phyloP scores from a whole-genome alignment of 2,797 vertebrate species.

The Natrix natrix region DNA sequence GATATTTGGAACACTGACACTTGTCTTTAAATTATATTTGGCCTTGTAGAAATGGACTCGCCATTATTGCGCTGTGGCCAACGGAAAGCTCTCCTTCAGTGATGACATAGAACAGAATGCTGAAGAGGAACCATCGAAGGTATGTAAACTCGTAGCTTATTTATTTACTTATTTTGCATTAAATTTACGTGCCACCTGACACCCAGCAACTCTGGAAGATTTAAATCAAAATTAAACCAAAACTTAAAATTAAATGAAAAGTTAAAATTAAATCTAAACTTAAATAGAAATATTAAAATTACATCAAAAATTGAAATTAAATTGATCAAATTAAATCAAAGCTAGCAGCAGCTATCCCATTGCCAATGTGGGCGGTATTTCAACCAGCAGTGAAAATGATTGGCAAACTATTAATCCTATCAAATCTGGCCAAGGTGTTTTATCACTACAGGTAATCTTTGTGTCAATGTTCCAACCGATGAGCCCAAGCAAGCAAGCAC shows the following conservation, averaged over 20 bases:
- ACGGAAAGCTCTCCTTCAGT: slow-evolving; percentile 89
- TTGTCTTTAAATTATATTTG: slow-evolving; percentile 20
- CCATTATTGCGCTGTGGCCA: slow-evolving; percentile 91
- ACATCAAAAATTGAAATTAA: not conserved
- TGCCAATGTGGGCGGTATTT: not conserved
- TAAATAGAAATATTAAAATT: not conserved
- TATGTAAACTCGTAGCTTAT: slow-evolving; percentile 37
- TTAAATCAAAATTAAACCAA: not conserved
- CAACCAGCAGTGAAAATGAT: not conserved
- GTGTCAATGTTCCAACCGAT: too few species aligned
- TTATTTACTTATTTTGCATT: not conserved
- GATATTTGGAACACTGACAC: too few species aligned
- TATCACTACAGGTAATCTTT: too few species aligned
- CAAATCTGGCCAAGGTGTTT: not conserved
- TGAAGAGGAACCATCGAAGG: slow-evolving; percentile 75
- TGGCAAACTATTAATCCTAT: not conserved
- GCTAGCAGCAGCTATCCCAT: not conserved
- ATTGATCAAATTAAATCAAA: not conserved
- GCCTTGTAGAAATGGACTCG: slow-evolving; percentile 85
- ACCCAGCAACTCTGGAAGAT: not conserved
- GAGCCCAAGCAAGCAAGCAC: too few species aligned
- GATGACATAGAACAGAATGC: slow-evolving; percentile 82
- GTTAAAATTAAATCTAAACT: not conserved
- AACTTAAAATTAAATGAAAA: not conserved
- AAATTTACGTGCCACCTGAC: not conserved